Evolutionary conservation across 2,113 vertebrate genomes (phyloP), one percentile per base, ranked within the genome.

Genomic region (Arizona elegans): DNA sequence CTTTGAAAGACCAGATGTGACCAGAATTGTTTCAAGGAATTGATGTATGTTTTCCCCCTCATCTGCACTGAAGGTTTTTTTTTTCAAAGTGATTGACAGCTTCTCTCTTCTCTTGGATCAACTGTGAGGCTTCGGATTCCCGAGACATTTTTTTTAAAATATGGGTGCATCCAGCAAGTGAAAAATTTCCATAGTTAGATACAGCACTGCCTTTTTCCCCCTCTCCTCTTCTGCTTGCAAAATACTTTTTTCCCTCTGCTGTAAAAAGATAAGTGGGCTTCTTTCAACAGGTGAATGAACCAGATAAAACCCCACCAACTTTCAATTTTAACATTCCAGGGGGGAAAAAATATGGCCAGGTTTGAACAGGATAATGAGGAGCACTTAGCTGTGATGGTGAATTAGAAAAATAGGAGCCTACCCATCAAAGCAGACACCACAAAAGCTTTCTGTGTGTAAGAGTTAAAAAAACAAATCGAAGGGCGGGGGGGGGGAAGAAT

Each of bases 151-250:
- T 7, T 87, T 91, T 88, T 24, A 10, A 3, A 6, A 58, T 62
- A 53, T 89, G 62, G 91, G 47, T 43, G 23, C 33, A 52, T 91
- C 87, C 50, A 21, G 54, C 29, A 26, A 9, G 54, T 21, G 70
- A 13, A 33, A 58, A 5, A 1, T 0, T 0, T 0, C 13, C 90
- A 24, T 86, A 26, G 23, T 8, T 5, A 29, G 88, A 10, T 0
- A 0, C 3, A 11, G 47, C 62, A 89, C 4, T 26, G 56, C 43
- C 7, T 50, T 26, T 1, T 1, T 8, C 15, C 43, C 17, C 21
- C 85, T 47, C n/a, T 12, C 6, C 8, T 50, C 58, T n/a, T 19
- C 9, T 54, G 52, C 26, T 88, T 24, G 26, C 54, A 65, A 3
- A 91, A 9, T 23, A 54, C 70, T 19, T 81, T 0, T 89, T 55